phyloP scores from a whole-genome alignment of 2,113 vertebrate species.

The Leptodactylus fuscus region DNA sequence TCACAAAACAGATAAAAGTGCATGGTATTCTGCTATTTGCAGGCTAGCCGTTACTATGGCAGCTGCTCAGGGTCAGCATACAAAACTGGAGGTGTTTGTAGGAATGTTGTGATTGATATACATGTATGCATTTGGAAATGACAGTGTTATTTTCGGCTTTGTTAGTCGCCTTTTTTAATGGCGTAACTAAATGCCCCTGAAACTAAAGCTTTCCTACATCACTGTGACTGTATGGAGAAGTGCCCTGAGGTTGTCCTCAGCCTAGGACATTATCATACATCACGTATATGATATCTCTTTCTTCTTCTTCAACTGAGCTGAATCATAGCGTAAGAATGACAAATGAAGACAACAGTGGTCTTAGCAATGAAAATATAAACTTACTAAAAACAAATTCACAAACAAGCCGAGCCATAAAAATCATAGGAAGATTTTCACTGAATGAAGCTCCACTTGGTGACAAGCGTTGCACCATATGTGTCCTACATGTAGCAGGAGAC shows the following conservation, averaged over 20 bases:
- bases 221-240: background rate
- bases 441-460: background rate
- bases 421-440: background rate
- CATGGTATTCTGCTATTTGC: slow-evolving; percentile 53
- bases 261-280: background rate
- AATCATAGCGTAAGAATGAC: background rate
- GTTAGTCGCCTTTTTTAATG: background rate
- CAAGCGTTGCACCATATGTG: no score
- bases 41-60: slow-evolving; percentile 58
- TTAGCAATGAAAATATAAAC: background rate
- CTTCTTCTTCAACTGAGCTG: background rate
- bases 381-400: background rate
- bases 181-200: background rate
- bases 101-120: slow-evolving; percentile 61
- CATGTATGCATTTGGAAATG: slow-evolving; percentile 60
- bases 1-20: slow-evolving; percentile 58
- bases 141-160: slow-evolving; percentile 12
- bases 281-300: background rate
- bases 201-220: background rate
- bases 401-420: background rate
- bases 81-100: slow-evolving; percentile 56
- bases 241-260: background rate
- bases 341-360: background rate
- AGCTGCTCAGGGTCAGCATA: slow-evolving; percentile 60
- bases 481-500: background rate